phyloP scores from a whole-genome alignment of 2,113 vertebrate genomes.

The Pachyramphus minor region DNA sequence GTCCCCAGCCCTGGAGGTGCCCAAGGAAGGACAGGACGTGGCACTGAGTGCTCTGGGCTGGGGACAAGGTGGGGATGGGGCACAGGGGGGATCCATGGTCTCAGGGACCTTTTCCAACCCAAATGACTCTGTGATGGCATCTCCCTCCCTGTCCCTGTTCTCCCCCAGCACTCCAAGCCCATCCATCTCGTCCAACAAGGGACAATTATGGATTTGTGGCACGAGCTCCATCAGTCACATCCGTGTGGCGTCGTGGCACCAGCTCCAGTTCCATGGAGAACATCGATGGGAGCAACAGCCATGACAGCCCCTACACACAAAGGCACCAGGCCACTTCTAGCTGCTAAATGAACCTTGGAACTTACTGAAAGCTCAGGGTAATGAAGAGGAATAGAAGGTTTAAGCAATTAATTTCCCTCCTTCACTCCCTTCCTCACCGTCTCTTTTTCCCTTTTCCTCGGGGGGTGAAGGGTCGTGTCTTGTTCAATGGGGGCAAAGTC shows the following conservation, averaged over 20 bases:
- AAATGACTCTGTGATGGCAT: not conserved
- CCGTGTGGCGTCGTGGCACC: not conserved
- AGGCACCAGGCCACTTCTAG: not conserved
- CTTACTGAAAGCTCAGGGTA: conserved; percentile 28
- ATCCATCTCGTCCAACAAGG: not conserved
- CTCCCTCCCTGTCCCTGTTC: not conserved
- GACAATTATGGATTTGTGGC: not conserved
- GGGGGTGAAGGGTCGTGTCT: not conserved
- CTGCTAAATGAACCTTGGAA: conserved; percentile 51
- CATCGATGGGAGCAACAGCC: conserved; percentile 12
- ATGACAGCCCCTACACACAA: conserved; percentile 20
- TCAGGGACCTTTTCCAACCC: not conserved
- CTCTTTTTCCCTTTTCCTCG: not conserved
- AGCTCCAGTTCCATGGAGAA: not conserved
- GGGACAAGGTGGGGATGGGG: accelerated
- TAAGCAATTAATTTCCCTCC: not conserved
- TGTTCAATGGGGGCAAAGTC: not conserved
- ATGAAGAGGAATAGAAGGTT: conserved; percentile 39
- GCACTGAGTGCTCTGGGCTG: not conserved
- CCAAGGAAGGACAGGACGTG: not conserved
- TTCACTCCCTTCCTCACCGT: not conserved
- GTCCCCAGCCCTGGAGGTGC: not conserved
- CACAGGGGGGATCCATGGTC: not conserved
- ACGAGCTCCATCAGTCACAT: not conserved
- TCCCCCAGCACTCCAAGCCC: not conserved